Evolutionary conservation across 2,113 vertebrate species (phyloP).

Genomic region (Hippolais icterina): DNA sequence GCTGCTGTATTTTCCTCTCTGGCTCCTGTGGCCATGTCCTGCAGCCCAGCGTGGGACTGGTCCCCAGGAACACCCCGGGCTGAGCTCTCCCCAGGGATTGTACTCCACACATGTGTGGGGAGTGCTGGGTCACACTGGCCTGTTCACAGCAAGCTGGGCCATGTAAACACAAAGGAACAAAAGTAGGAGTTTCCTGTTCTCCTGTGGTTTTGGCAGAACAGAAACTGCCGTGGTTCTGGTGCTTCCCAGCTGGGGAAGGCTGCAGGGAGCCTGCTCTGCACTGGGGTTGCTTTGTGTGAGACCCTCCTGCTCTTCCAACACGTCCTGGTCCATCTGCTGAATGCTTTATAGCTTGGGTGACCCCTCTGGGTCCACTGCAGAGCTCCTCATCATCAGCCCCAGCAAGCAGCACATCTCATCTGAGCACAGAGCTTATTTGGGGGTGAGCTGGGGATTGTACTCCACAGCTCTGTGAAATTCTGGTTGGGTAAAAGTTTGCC

Average conservation of each 20-base stretch:
- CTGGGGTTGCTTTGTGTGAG: not conserved
- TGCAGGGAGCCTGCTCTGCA: not conserved
- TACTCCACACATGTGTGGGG: too few species aligned
- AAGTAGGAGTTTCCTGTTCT: not conserved
- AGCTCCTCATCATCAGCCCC: not conserved
- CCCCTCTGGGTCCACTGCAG: not conserved
- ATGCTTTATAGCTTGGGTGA: not conserved
- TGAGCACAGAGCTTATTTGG: not conserved
- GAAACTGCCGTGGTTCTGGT: not conserved
- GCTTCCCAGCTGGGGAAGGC: not conserved
- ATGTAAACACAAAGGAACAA: not conserved
- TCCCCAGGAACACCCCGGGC: fast-evolving
- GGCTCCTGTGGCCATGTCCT: not conserved
- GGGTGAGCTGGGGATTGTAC: not conserved
- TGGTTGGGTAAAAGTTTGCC: not conserved
- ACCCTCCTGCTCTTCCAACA: not conserved
- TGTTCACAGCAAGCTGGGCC: not conserved
- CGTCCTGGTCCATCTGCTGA: not conserved
- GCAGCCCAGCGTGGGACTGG: not conserved
- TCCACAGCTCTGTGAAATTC: not conserved
- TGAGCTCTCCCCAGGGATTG: not conserved
- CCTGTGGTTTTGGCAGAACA: not conserved
- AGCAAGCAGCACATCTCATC: fast-evolving
- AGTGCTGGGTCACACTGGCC: not conserved
- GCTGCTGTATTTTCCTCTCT: not conserved